Evolutionary conservation across 2,113 vertebrate species (phyloP), one percentile per base, ranked within the genome.

Genomic region (Ia io): DNA sequence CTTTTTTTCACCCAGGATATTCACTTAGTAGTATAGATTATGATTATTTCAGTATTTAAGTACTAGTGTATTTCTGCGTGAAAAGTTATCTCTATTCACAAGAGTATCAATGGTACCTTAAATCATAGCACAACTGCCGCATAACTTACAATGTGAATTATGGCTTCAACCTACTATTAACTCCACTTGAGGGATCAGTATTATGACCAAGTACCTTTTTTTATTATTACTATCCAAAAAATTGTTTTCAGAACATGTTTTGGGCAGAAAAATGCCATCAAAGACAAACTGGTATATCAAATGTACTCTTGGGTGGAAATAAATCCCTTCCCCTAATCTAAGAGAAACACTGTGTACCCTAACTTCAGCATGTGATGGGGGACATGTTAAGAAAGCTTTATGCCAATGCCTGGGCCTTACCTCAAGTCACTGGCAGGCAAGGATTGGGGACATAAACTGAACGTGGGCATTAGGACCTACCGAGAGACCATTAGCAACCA

Each of bases 101-200:
- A 61, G 40, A 49, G 10, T 73, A 49, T 65, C 69, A 73, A 53
- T 70, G 53, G 17, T 53, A 12, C 37, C 49, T 79, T 79, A 67
- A 74, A 76, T 93, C 78, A 84, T 25, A 59, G n/a, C 79, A 63
- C 65, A 37, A 78, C 18, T 78, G 69, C 51, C 83, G 1, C 87
- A 79, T 73, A 91, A 71, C 70, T 94, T 94, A 78, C 4, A 16
- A 49, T 86, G 22, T 91, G 90, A 96, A 92, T 95, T 88, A 92
- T 28, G 12, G 11, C 63, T 91, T 92, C 84, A 74, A 17, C 47
- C 35, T 77, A 47, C 40, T 70, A 5, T 96, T 96, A 95, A 96
- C 78, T 96, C 65, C 65, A 97, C 85, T 97, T 96, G 88, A 96
- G 70, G 47, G 94, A 97, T 95, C 73, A 77, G 61, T 88, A 35